Percentiles rank a stretch among this genome's conserved stretches.
phyloP scores from a whole-genome alignment of 2,797 vertebrate species.

The Enteromius anoplus region DNA sequence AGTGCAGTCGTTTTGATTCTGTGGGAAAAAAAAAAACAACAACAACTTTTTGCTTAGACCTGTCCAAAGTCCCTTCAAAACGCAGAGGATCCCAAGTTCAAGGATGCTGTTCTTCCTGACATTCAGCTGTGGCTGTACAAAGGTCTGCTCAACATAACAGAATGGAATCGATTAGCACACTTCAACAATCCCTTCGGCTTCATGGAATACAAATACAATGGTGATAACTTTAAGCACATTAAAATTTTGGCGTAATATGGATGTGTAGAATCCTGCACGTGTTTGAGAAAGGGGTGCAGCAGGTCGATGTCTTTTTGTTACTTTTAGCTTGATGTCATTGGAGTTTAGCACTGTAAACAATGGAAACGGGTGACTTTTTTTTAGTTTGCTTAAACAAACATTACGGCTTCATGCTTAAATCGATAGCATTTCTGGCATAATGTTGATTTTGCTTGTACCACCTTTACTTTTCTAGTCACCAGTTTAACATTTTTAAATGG shows the following conservation, averaged over 20 bases:
- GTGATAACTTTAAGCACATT: conserved; percentile 65
- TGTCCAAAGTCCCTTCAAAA: conserved; percentile 79
- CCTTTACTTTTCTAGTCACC: background rate
- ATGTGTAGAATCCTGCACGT: background rate
- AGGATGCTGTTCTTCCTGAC: conserved; percentile 78
- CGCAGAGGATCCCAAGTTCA: conserved; percentile 74
- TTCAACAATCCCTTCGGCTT: conserved; percentile 88
- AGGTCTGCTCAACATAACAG: conserved; percentile 72
- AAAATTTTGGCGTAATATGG: background rate
- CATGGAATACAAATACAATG: conserved; percentile 79
- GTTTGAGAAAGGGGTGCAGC: conserved; percentile 29
- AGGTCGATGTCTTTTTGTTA: background rate
- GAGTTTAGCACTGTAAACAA: background rate
- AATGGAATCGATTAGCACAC: conserved; percentile 87
- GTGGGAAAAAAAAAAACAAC: background rate
- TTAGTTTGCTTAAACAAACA: background rate
- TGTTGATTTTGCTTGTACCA: background rate
- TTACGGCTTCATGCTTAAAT: background rate
- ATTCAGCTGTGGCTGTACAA: conserved; percentile 82
- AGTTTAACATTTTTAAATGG: background rate
- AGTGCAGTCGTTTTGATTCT: background rate
- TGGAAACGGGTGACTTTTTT: background rate
- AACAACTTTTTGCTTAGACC: conserved; percentile 66
- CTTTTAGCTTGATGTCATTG: background rate
- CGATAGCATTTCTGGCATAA: background rate